Percentiles rank a stretch among this genome's conserved stretches.
These are phyloP conservation scores for Stratiolaelaps scimitus DNA, from an alignment of 1,140 invertebrate species.

Conservation along the genomic window DNA sequence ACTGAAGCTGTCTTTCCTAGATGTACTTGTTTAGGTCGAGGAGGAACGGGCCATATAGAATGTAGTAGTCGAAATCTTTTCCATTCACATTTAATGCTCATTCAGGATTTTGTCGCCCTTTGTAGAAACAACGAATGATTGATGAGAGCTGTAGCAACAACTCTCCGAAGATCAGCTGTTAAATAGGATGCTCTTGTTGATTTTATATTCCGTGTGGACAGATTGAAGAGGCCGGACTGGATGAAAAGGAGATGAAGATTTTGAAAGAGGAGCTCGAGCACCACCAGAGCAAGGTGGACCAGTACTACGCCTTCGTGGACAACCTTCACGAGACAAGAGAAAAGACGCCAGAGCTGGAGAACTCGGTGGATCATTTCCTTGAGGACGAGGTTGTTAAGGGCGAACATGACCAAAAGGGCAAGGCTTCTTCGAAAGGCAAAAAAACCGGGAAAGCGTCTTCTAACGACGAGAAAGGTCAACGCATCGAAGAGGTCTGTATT, in stretches of 20 bases:
- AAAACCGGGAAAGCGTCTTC: not conserved
- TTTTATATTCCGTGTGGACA: not conserved
- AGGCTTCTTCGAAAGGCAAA: not conserved
- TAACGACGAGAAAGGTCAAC: too few relatives aligned
- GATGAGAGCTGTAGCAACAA: too few relatives aligned
- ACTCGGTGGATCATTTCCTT: slow-evolving; percentile 5
- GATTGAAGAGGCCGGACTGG: slow-evolving; percentile 14
- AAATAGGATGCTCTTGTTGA: too few relatives aligned
- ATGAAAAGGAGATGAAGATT: slow-evolving; percentile 27
- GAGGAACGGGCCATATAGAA: too few relatives aligned
- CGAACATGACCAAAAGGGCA: not conserved
- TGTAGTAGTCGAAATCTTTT: not conserved
- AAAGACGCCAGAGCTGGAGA: slow-evolving; percentile 9
- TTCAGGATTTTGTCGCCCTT: slow-evolving; percentile 1
- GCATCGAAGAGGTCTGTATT: too few relatives aligned
- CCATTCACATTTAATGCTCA: too few relatives aligned
- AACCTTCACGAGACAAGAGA: not conserved
- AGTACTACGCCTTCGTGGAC: slow-evolving; percentile 21
- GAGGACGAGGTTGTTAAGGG: not conserved
- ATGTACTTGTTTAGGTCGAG: too few relatives aligned
- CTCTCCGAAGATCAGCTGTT: too few relatives aligned
- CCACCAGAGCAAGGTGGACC: not conserved
- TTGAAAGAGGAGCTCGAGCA: slow-evolving; percentile 21
- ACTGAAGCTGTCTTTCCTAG: too few relatives aligned
- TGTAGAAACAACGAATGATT: too few relatives aligned